Evolutionary conservation across 2,113 vertebrate genomes (phyloP).

Genomic region (Barnardius zonarius): DNA sequence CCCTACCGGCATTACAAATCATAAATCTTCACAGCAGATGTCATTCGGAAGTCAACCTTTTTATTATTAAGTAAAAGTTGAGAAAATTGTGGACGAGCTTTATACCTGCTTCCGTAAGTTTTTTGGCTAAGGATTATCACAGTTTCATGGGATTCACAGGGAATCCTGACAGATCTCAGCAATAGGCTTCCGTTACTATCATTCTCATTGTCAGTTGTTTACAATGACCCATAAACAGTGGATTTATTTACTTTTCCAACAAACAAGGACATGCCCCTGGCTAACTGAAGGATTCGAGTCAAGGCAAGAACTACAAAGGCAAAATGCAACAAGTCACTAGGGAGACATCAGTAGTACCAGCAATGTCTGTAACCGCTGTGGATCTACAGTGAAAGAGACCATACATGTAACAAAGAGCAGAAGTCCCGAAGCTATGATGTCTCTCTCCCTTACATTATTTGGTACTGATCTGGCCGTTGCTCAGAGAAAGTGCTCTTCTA

Average conservation of each 20-base stretch:
- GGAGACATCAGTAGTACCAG: not conserved
- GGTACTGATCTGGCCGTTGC: not conserved
- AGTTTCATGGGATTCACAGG: not conserved
- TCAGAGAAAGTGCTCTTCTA: not conserved
- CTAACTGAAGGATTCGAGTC: not conserved
- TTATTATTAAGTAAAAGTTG: not conserved
- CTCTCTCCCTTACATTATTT: not conserved
- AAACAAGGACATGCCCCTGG: not conserved
- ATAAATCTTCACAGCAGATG: not conserved
- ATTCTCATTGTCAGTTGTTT: not conserved
- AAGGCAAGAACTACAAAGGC: not conserved
- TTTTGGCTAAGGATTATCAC: not conserved
- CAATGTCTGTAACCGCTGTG: fast-evolving
- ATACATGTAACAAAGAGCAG: not conserved
- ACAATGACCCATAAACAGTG: not conserved
- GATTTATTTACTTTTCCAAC: not conserved
- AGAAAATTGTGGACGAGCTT: not conserved
- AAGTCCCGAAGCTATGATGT: not conserved
- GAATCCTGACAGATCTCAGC: not conserved
- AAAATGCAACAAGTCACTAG: not conserved
- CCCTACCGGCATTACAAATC: not conserved
- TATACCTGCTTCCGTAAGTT: not conserved
- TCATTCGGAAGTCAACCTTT: not conserved
- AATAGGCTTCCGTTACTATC: not conserved
- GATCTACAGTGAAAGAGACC: not conserved